phyloP scores from a whole-genome alignment of 2,888 invertebrate species.

The Scelioninae gen. 1 region DNA sequence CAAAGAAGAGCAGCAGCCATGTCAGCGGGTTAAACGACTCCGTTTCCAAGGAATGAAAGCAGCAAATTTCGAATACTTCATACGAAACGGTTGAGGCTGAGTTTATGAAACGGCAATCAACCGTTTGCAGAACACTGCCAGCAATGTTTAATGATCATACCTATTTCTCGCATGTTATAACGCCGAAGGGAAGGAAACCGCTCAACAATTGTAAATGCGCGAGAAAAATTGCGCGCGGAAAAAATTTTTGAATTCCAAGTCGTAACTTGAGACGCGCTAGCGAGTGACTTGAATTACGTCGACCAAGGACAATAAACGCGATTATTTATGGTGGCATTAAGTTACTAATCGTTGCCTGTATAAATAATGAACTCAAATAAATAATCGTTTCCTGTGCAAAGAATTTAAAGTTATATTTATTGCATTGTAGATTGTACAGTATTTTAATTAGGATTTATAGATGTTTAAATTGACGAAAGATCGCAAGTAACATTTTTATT shows the following conservation, averaged over 20 bases:
- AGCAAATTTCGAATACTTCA: slow-evolving; percentile 47
- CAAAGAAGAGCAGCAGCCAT: slow-evolving; percentile 52
- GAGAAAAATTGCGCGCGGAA: too few relatives aligned
- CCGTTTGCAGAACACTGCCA: slow-evolving; percentile 36
- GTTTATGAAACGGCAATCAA: slow-evolving; percentile 49
- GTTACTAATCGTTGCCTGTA: too few relatives aligned
- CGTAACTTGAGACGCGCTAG: slow-evolving; percentile 29
- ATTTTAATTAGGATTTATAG: too few relatives aligned
- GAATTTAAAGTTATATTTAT: too few relatives aligned
- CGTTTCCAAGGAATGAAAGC: slow-evolving; percentile 32
- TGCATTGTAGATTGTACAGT: too few relatives aligned
- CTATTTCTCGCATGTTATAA: slow-evolving; percentile 24
- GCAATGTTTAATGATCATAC: slow-evolving; percentile 41
- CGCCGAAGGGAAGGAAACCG: too few relatives aligned
- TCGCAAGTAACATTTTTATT: too few relatives aligned
- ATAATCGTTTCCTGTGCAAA: slow-evolving; percentile 18
- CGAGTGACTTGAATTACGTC: slow-evolving; percentile 15
- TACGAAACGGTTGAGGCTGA: slow-evolving; percentile 28
- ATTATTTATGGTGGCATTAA: slow-evolving; percentile 53
- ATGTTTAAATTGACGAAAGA: too few relatives aligned
- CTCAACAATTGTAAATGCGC: slow-evolving; percentile 42
- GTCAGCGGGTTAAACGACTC: slow-evolving; percentile 59
- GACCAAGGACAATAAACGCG: slow-evolving; percentile 40
- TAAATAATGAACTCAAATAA: too few relatives aligned
- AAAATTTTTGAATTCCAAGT: slow-evolving; percentile 43